A percentile compares a stretch with the other conserved stretches of the same genome.
Evolutionary conservation across 2,797 vertebrate genomes (phyloP).

Genomic region (Labeo calbasu): DNA sequence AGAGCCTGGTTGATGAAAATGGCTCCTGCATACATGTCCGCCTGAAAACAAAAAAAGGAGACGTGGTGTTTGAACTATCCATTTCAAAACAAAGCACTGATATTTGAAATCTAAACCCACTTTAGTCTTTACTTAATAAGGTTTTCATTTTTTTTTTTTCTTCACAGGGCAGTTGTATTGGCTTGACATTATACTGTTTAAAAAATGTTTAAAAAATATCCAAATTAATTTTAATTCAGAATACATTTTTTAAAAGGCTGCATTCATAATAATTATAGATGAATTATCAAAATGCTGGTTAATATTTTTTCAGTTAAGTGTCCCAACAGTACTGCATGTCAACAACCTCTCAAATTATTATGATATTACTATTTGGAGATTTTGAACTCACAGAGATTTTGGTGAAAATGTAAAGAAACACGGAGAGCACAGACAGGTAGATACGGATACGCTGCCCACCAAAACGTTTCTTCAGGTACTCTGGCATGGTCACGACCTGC

Average conservation of each 20-base stretch:
- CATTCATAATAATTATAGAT: neutral
- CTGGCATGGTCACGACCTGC: slow-evolving; percentile 94
- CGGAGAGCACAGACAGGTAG: slow-evolving; percentile 90
- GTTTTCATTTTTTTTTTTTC: no score
- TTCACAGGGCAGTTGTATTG: no score
- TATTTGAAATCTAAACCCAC: neutral
- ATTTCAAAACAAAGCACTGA: neutral
- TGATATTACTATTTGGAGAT: neutral
- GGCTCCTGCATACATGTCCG: slow-evolving; percentile 94
- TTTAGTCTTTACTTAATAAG: neutral
- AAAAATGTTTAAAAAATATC: neutral
- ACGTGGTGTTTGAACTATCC: neutral
- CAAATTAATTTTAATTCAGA: neutral
- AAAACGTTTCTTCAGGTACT: slow-evolving; percentile 91
- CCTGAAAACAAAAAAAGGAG: slow-evolving; percentile 69
- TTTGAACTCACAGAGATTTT: slow-evolving; percentile 90
- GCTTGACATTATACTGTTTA: no score
- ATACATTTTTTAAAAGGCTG: neutral
- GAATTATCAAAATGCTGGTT: neutral
- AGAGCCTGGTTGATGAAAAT: slow-evolving; percentile 92
- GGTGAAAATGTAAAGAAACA: slow-evolving; percentile 86
- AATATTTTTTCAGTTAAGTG: neutral
- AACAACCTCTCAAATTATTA: neutral
- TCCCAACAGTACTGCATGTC: neutral
- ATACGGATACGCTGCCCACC: slow-evolving; percentile 91